Percentiles rank a stretch among this genome's conserved stretches.
Conservation (phyloP, 2,888 invertebrate genomes). For the Drosophila putrida region DNA sequence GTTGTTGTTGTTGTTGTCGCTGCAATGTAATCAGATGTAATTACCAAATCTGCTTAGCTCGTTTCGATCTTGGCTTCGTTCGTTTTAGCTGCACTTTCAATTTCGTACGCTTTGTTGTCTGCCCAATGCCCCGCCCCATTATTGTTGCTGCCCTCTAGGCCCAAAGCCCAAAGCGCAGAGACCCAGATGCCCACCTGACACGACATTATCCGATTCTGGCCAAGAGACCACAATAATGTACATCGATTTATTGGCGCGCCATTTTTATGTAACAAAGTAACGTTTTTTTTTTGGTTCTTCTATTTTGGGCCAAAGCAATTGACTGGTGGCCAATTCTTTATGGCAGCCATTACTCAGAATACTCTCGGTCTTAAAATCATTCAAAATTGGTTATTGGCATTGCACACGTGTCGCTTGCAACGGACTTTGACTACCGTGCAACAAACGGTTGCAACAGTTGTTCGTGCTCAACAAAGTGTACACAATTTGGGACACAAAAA, state of each 20-base stretch:
- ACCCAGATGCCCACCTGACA: conserved; percentile 45
- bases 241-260: conserved; percentile 63
- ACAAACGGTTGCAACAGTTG: conserved; percentile 27
- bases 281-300: conserved; percentile 4
- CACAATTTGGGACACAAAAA: conserved; percentile 52
- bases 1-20: conserved; percentile 10
- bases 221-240: conserved; percentile 35
- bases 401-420: conserved; percentile 24
- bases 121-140: conserved; percentile 2
- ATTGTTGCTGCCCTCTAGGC: neutral
- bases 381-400: conserved; percentile 18
- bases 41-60: conserved; percentile 67
- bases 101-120: conserved; percentile 66
- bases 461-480: conserved; percentile 6
- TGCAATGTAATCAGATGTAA: conserved; percentile 73
- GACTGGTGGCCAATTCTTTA: conserved; percentile 49
- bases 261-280: conserved; percentile 54
- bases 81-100: conserved; percentile 66
- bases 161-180: neutral
- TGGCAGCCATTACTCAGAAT: conserved; percentile 47
- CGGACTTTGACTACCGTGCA: conserved; percentile 14
- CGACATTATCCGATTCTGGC: conserved; percentile 24
- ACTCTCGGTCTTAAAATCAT: conserved; percentile 31
- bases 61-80: conserved; percentile 29
- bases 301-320: conserved; percentile 60